phyloP scores from a whole-genome alignment of 2,113 vertebrate genomes.

The Clinocottus analis region DNA sequence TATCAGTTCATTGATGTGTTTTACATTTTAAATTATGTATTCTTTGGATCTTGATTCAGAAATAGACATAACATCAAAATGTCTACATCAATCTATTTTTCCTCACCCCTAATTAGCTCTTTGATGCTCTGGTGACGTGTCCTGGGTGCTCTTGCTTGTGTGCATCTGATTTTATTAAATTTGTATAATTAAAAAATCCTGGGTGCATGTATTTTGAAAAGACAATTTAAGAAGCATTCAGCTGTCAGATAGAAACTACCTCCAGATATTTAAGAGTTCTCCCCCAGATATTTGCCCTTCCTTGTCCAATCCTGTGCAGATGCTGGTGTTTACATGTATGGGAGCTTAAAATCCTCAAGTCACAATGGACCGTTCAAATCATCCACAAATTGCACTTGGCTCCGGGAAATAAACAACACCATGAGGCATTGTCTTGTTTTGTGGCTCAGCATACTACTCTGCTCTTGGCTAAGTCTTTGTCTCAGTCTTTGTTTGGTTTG shows the following conservation, averaged over 20 bases:
- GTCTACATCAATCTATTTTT: background rate
- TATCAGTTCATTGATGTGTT: background rate
- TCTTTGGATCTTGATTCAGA: background rate
- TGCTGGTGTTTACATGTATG: constrained; percentile 30
- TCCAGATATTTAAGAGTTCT: constrained; percentile 24
- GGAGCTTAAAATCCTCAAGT: constrained; percentile 49
- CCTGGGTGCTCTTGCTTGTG: constrained; percentile 10
- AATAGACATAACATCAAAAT: background rate
- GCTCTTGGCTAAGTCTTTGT: constrained; percentile 47
- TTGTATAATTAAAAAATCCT: background rate
- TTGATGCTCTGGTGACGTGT: constrained; percentile 24
- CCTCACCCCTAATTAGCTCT: background rate
- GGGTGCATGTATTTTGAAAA: constrained; percentile 16
- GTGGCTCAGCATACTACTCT: constrained; percentile 37
- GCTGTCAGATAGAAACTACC: background rate
- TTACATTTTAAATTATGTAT: background rate
- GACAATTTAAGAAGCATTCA: constrained; percentile 25
- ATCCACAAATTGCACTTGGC: constrained; percentile 53
- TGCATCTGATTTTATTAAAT: background rate
- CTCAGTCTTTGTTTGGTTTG: constrained; percentile 48
- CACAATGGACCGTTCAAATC: constrained; percentile 50
- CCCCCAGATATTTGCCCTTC: constrained; percentile 17
- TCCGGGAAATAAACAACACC: constrained; percentile 56
- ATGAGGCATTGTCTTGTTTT: constrained; percentile 58
- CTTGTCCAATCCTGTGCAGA: constrained; percentile 30